These are phyloP conservation scores for Pyxicephalus adspersus DNA, from an alignment of 2,113 vertebrate genomes.

Conservation along the genomic window DNA sequence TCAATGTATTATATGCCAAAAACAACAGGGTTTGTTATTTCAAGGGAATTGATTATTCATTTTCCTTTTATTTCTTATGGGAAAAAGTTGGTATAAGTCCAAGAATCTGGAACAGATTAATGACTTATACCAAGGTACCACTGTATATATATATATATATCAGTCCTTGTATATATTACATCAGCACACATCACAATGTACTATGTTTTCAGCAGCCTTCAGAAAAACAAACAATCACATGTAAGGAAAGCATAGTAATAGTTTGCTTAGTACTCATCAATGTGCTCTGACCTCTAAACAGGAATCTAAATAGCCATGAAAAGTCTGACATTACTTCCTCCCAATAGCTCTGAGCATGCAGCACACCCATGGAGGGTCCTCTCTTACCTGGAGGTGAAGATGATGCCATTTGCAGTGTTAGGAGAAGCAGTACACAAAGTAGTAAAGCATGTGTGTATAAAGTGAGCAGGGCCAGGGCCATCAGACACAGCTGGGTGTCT, in stretches of 20 bases:
- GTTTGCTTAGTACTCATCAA: background rate
- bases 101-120: too few species aligned
- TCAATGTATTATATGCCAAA: too few species aligned
- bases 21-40: too few species aligned
- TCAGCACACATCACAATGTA: too few species aligned
- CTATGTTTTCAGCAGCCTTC: too few species aligned
- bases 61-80: too few species aligned
- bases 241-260: background rate
- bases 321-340: background rate
- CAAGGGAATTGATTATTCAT: too few species aligned
- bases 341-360: background rate
- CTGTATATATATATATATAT: too few species aligned
- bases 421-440: background rate
- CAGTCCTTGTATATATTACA: too few species aligned
- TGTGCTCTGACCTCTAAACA: background rate
- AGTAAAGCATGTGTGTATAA: background rate
- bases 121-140: too few species aligned
- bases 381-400: background rate
- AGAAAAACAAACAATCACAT: too few species aligned
- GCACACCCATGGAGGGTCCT: background rate
- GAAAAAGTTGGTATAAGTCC: too few species aligned
- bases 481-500: background rate
- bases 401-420: background rate
- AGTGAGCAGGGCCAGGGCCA: conserved; percentile 10
- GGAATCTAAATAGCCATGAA: background rate